Conservation (phyloP, 2,797 vertebrate species). For the Aeoliscus strigatus region DNA sequence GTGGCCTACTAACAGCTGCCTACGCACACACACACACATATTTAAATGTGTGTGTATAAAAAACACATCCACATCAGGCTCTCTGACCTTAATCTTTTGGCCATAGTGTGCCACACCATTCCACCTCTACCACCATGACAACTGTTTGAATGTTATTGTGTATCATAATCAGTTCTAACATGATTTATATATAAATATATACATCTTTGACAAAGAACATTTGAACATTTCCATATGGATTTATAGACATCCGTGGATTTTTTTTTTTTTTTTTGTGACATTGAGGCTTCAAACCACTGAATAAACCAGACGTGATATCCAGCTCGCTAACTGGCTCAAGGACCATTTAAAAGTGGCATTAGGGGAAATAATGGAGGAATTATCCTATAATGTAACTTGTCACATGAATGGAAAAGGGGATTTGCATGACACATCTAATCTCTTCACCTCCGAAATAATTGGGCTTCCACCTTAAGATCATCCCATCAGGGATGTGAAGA, state of each 20-base stretch:
- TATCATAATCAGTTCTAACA: too few species aligned
- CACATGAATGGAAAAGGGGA: slow-evolving; percentile 30
- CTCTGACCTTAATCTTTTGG: slow-evolving; percentile 46
- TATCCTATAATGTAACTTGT: slow-evolving; percentile 42
- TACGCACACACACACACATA: slow-evolving; percentile 21
- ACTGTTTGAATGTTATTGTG: too few species aligned
- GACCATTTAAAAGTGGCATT: slow-evolving; percentile 31
- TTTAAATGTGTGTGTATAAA: slow-evolving; percentile 15
- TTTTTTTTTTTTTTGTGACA: too few species aligned
- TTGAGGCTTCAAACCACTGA: too few species aligned
- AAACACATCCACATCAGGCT: too few species aligned
- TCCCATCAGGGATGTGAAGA: slow-evolving; percentile 41
- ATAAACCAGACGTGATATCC: too few species aligned
- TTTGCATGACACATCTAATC: slow-evolving; percentile 53
- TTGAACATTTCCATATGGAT: too few species aligned
- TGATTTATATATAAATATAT: too few species aligned
- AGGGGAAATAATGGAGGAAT: slow-evolving; percentile 31
- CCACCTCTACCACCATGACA: not conserved
- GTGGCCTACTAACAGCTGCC: slow-evolving; percentile 52
- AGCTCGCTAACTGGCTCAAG: slow-evolving; percentile 4
- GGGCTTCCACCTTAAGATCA: slow-evolving; percentile 45
- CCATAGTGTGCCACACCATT: slow-evolving; percentile 8
- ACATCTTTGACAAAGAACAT: too few species aligned
- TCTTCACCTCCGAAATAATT: slow-evolving; percentile 50
- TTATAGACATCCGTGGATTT: too few species aligned